phyloP scores from a whole-genome alignment of 2,797 vertebrate species.

The Octomys mimax region DNA sequence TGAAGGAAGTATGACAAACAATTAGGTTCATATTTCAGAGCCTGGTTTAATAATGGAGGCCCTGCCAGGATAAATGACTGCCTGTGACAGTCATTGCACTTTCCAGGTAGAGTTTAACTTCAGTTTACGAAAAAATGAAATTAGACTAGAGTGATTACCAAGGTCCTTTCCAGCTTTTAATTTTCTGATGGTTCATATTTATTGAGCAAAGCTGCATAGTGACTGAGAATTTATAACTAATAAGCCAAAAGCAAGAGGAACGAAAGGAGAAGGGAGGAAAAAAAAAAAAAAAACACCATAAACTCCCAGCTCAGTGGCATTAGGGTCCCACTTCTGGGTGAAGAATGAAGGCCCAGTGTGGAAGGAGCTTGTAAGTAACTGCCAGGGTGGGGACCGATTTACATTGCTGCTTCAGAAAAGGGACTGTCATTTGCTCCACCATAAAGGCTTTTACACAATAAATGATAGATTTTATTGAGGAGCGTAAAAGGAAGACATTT shows the following conservation, averaged over 20 bases:
- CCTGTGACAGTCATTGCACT: background rate
- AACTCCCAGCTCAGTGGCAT: slow-evolving; percentile 39
- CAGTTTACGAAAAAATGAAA: background rate
- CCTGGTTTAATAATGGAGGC: background rate
- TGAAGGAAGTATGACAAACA: background rate
- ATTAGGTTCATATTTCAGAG: background rate
- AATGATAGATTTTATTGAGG: slow-evolving; percentile 87
- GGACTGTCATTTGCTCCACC: slow-evolving; percentile 80
- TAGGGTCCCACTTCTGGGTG: slow-evolving; percentile 43
- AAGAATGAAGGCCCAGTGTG: slow-evolving; percentile 75
- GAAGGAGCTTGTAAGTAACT: slow-evolving; percentile 56
- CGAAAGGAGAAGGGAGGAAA: background rate
- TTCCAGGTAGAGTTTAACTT: background rate
- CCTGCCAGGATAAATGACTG: background rate
- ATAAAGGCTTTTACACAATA: slow-evolving; percentile 86
- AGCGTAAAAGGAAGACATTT: slow-evolving; percentile 86
- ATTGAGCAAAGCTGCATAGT: background rate
- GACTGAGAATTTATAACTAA: background rate
- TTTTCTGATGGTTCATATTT: slow-evolving; percentile 2
- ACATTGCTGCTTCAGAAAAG: slow-evolving; percentile 78
- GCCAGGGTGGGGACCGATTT: slow-evolving; percentile 71
- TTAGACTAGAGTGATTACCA: background rate
- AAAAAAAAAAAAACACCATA: background rate
- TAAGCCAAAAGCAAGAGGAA: slow-evolving; percentile 11
- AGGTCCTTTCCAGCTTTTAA: background rate